Base-by-base conservation (phyloP, 2,888 invertebrate species). In the Opisthograptis luteolata region DNA sequence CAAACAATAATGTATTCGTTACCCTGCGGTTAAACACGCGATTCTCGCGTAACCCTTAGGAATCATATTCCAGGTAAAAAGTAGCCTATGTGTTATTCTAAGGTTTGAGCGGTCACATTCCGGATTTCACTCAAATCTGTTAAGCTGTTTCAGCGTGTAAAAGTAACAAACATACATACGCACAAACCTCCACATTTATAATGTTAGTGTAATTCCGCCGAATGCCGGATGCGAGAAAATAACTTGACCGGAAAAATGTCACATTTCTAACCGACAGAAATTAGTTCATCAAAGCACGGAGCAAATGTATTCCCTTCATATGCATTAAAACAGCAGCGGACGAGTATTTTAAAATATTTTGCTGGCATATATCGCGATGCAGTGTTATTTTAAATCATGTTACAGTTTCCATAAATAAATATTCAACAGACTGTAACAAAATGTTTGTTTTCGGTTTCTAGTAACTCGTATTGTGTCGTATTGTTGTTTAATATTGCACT, bases 311-410 rank as follows among this genome's bases (percentile, higher is more conserved):
- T 35, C 14, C 13, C 35, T 42, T 10, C 49, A 47, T 39, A 34
- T 32, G 41, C 44, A 50, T 37, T 47, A 32, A 53, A 53, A 49
- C 30, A 49, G 22, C 27, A 41, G 13, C 35, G 0, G 12, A 13
- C 17, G 37, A 35, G 12, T 52, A 42, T 50, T 52, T 46, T 37
- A 35, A 24, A 28, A 42, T 46, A 58, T 48, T 45, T 36, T 36
- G 27, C 27, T 20, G 15, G 27, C 34, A 24, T 30, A 36, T 32
- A 17, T 32, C 28, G 27, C 28, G 14, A 30, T 46, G 20, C 41
- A 25, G n/a, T 40, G 40, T 51, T 51, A 31, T 51, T 51, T 36
- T 36, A 51, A 45, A 45, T 36, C 51, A 34, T 39, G 49, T 32
- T 25, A 7, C 25, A 25, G 25, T 25, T 25, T 25, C 25, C 10